Conservation (phyloP, 2,888 invertebrate genomes). For the Stenodema calcarata region DNA sequence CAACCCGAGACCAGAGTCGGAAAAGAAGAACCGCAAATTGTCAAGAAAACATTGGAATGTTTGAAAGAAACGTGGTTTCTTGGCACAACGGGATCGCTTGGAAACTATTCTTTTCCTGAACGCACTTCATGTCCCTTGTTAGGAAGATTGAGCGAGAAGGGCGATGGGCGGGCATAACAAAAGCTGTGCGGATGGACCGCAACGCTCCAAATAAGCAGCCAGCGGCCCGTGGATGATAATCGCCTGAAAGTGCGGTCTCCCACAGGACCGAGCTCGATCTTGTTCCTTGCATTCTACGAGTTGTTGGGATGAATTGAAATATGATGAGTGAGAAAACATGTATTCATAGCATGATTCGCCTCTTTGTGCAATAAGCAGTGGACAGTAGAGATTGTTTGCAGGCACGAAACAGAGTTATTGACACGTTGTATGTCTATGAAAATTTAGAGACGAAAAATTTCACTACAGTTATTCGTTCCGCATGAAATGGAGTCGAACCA, state of each 20-base stretch:
- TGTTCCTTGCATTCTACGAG: slow-evolving; percentile 23
- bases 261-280: not conserved
- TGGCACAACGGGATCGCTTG: not conserved
- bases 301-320: slow-evolving; percentile 19
- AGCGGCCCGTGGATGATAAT: not conserved
- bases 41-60: not conserved
- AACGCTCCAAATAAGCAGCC: not conserved
- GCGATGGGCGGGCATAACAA: too few relatives aligned
- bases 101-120: not conserved
- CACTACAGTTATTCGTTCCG: too few relatives aligned
- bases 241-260: not conserved
- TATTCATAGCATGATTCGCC: too few relatives aligned
- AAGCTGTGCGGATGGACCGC: not conserved
- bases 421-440: too few relatives aligned
- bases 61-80: not conserved
- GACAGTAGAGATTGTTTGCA: too few relatives aligned
- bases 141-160: not conserved
- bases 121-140: not conserved
- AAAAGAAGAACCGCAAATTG: not conserved
- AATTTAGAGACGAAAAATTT: too few relatives aligned
- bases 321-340: too few relatives aligned
- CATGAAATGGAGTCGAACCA: too few relatives aligned
- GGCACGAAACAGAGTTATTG: too few relatives aligned
- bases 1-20: not conserved
- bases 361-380: too few relatives aligned